A percentile compares a stretch with the other conserved stretches of the same genome.
Conservation (phyloP, 2,888 invertebrate species). For the Oscheius sp. region DNA sequence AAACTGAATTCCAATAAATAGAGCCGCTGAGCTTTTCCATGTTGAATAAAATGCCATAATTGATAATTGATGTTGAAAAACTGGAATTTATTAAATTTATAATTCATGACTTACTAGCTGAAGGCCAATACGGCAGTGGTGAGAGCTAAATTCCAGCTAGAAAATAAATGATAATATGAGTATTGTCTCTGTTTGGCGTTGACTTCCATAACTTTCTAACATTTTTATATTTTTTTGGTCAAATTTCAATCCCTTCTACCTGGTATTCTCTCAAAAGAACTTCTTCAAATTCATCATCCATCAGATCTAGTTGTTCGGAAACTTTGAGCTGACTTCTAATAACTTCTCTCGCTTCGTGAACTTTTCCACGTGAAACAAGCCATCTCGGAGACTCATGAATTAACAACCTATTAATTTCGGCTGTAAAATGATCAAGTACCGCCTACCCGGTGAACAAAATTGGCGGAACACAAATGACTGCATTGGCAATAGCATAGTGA, state of each 20-base stretch:
- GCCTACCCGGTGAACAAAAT: slow-evolving; percentile 39
- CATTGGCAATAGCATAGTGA: slow-evolving; percentile 33
- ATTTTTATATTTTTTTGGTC: neutral
- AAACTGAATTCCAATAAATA: slow-evolving; percentile 57
- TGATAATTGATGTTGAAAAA: slow-evolving; percentile 56
- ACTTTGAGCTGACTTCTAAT: slow-evolving; percentile 36
- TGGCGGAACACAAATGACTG: slow-evolving; percentile 39
- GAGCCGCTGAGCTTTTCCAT: slow-evolving; percentile 64
- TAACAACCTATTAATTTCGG: slow-evolving; percentile 31
- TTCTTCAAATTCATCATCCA: slow-evolving; percentile 44
- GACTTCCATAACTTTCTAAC: slow-evolving; percentile 30
- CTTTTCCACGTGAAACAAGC: slow-evolving; percentile 47
- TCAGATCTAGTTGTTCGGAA: slow-evolving; percentile 38
- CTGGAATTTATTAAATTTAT: slow-evolving; percentile 30
- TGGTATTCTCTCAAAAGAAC: slow-evolving; percentile 39
- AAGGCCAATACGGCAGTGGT: slow-evolving; percentile 43
- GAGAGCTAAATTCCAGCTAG: slow-evolving; percentile 33
- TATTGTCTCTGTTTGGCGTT: slow-evolving; percentile 40
- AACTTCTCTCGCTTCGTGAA: slow-evolving; percentile 57
- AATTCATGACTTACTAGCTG: slow-evolving; percentile 37
- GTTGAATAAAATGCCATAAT: slow-evolving; percentile 67
- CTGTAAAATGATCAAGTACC: neutral
- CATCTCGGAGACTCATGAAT: slow-evolving; percentile 53
- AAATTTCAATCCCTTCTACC: slow-evolving; percentile 18
- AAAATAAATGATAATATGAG: slow-evolving; percentile 45